Evolutionary conservation across 1,140 invertebrate species (phyloP).

Genomic region (Episyrphus balteatus): DNA sequence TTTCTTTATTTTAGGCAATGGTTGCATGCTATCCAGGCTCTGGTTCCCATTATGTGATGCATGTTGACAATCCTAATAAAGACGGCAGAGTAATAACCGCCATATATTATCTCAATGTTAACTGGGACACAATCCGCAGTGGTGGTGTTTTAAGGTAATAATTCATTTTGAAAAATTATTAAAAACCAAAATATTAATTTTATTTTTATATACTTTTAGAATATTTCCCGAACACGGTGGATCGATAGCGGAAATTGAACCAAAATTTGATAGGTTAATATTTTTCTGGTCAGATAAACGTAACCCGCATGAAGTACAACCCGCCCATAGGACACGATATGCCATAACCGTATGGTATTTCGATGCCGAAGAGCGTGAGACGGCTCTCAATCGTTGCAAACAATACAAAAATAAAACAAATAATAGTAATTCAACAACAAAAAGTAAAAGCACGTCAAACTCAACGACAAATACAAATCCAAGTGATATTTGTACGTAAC

Average conservation of each 20-base stretch:
- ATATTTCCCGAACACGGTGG: slow-evolving; percentile 83
- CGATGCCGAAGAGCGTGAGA: slow-evolving; percentile 71
- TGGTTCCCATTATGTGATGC: slow-evolving; percentile 87
- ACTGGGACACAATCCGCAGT: slow-evolving; percentile 72
- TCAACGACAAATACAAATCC: slow-evolving; percentile 6
- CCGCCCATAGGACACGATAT: slow-evolving; percentile 75
- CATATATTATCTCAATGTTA: slow-evolving; percentile 91
- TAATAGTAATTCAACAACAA: not conserved
- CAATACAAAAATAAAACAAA: slow-evolving; percentile 23
- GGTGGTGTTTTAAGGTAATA: slow-evolving; percentile 50
- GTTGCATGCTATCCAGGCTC: slow-evolving; percentile 91
- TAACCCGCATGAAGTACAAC: slow-evolving; percentile 95
- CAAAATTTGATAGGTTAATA: slow-evolving; percentile 82
- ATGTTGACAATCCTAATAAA: slow-evolving; percentile 94
- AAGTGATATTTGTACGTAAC: slow-evolving; percentile 32
- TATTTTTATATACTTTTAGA: slow-evolving; percentile 35
- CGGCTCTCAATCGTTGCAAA: slow-evolving; percentile 45
- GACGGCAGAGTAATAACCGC: slow-evolving; percentile 91
- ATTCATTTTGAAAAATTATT: slow-evolving; percentile 1
- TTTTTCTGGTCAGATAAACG: slow-evolving; percentile 96
- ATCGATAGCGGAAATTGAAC: slow-evolving; percentile 83
- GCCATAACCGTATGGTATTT: slow-evolving; percentile 96
- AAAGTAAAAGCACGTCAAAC: not conserved
- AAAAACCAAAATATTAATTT: not conserved
- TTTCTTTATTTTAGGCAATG: slow-evolving; percentile 68